These are phyloP conservation scores for Argyrosomus japonicus DNA, from an alignment of 2,113 vertebrate genomes.

Conservation along the genomic window DNA sequence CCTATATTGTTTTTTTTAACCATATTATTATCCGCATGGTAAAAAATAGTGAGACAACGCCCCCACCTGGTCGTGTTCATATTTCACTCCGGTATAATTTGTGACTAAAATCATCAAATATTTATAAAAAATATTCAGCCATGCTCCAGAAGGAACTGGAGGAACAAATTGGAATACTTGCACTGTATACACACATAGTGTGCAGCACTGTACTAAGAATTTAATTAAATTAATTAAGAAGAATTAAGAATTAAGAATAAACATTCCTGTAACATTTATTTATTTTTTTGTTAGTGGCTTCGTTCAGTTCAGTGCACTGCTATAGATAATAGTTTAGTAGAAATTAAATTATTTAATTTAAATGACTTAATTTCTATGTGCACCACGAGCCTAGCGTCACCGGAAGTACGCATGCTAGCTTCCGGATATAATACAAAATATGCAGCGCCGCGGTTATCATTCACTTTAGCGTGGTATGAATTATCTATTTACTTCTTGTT, in stretches of 20 bases:
- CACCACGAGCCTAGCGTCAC: neutral
- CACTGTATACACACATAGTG: too few relatives aligned
- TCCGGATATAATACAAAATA: constrained; percentile 71
- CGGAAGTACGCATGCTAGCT: constrained; percentile 9
- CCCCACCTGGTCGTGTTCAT: neutral
- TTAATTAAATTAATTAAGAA: too few relatives aligned
- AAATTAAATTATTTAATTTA: too few relatives aligned
- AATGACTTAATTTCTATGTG: too few relatives aligned
- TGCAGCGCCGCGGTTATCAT: constrained; percentile 62
- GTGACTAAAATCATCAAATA: too few relatives aligned
- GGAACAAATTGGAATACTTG: too few relatives aligned
- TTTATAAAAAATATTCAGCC: neutral
- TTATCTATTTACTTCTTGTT: neutral
- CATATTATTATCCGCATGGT: too few relatives aligned
- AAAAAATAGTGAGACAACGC: neutral
- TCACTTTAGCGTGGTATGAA: constrained; percentile 69
- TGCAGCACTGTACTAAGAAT: too few relatives aligned
- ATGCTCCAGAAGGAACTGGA: too few relatives aligned
- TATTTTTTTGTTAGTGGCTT: neutral
- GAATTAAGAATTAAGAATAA: too few relatives aligned
- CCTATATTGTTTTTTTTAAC: too few relatives aligned
- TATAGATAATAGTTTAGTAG: too few relatives aligned
- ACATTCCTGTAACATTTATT: neutral
- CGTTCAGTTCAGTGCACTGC: neutral
- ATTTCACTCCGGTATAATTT: neutral